Percentiles rank a stretch among this genome's conserved stretches.
These are phyloP conservation scores for Trachelus stipa DNA, from an alignment of 2,888 invertebrate species.

Conservation along the genomic window DNA sequence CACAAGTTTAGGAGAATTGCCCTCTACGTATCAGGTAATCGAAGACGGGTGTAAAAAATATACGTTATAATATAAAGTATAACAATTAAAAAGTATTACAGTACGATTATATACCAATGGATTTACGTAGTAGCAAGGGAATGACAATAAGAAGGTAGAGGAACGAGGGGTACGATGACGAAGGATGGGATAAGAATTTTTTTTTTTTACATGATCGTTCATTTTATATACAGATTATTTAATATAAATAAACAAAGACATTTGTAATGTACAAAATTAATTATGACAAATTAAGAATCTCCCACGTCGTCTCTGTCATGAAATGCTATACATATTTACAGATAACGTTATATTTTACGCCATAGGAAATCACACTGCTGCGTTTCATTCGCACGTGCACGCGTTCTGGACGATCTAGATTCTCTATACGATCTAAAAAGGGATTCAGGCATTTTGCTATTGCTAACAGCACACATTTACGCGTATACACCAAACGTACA, in stretches of 20 bases:
- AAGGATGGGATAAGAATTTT: not conserved
- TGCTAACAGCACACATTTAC: not conserved
- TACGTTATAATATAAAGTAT: conserved; percentile 4
- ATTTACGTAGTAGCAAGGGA: not conserved
- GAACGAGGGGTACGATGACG: not conserved
- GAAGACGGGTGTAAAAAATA: conserved; percentile 27
- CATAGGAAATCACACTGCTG: not conserved
- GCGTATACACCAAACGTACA: not conserved
- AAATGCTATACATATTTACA: conserved; percentile 44
- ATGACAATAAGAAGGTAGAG: not conserved
- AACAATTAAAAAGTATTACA: not conserved
- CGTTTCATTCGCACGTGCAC: not conserved
- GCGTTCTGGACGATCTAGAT: not conserved
- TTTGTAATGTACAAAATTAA: conserved; percentile 58
- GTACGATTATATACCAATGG: not conserved
- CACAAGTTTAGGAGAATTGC: conserved; percentile 34
- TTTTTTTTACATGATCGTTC: not conserved
- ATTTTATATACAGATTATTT: conserved; percentile 51
- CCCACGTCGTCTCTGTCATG: conserved; percentile 36
- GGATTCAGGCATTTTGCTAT: not conserved
- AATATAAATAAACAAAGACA: conserved; percentile 59
- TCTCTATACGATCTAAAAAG: not conserved
- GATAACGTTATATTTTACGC: not conserved
- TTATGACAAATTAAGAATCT: conserved; percentile 16
- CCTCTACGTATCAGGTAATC: conserved; percentile 5